Conservation (phyloP, 2,797 vertebrate genomes). For the Acomys russatus region DNA sequence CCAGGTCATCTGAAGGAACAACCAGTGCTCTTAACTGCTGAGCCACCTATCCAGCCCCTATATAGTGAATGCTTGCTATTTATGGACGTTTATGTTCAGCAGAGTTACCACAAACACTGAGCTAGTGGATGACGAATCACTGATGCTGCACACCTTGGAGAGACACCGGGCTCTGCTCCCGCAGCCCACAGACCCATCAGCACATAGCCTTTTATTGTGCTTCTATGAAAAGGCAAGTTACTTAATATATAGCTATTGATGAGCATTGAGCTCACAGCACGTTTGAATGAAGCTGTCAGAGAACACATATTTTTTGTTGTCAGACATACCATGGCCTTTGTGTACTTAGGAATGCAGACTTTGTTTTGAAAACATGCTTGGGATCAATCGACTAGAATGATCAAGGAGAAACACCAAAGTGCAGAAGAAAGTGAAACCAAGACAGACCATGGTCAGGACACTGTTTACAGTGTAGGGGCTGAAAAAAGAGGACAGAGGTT, state of each 20-base stretch:
- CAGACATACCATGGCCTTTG: not conserved
- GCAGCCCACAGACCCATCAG: not conserved
- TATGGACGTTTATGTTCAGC: not conserved
- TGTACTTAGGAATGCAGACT: not conserved
- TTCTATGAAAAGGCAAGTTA: constrained; percentile 53
- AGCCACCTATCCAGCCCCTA: not conserved
- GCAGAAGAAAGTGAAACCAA: not conserved
- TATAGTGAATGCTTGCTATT: not conserved
- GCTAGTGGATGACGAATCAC: constrained; percentile 13
- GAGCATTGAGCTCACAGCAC: not conserved
- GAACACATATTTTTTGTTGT: not conserved
- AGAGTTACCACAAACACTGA: not conserved
- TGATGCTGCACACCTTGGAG: not conserved
- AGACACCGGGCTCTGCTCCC: not conserved
- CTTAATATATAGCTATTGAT: constrained; percentile 45
- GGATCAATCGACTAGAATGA: constrained; percentile 20
- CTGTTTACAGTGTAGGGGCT: not conserved
- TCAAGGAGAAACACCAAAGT: not conserved
- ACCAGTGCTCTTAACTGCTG: not conserved
- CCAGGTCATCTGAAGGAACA: not conserved
- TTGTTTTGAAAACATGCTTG: not conserved
- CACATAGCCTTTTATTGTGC: constrained; percentile 15
- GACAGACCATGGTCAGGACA: not conserved
- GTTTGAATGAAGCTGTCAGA: not conserved
- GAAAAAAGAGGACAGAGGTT: not conserved